Evolutionary conservation across 2,797 vertebrate species (phyloP).

Genomic region (Glossophaga mutica): DNA sequence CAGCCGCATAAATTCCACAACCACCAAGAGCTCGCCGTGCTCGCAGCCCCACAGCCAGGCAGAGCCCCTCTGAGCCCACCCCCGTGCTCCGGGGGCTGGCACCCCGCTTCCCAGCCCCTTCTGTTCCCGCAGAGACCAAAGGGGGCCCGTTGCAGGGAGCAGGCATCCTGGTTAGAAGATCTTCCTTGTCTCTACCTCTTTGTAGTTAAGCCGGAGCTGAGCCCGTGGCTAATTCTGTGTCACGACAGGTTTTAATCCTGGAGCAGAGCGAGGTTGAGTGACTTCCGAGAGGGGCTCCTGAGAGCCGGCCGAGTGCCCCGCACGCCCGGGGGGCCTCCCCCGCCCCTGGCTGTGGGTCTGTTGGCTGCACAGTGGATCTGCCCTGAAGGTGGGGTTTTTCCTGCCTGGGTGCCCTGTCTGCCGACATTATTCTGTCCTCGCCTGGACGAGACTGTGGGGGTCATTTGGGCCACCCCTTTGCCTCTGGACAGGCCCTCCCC

Average conservation of each 20-base stretch:
- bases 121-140: background rate
- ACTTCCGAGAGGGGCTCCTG: background rate
- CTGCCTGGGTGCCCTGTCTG: too few relatives aligned
- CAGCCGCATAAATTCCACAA: constrained; percentile 48
- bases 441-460: background rate
- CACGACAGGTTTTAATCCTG: background rate
- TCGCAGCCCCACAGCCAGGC: background rate
- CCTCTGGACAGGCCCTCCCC: background rate
- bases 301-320: background rate
- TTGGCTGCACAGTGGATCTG: background rate
- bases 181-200: background rate
- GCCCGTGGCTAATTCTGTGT: background rate
- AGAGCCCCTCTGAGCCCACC: background rate
- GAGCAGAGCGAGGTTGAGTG: background rate
- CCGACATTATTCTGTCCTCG: background rate
- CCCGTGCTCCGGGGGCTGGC: background rate
- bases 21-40: background rate
- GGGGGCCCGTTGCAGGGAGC: too few relatives aligned
- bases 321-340: background rate
- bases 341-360: background rate
- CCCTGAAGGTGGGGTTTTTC: background rate
- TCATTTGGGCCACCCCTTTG: background rate
- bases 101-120: background rate
- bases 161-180: background rate
- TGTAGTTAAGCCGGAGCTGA: background rate